A percentile compares a stretch with the other conserved stretches of the same genome.
Evolutionary conservation across 2,888 invertebrate species (phyloP).

Genomic region (Meandrusa payeni): DNA sequence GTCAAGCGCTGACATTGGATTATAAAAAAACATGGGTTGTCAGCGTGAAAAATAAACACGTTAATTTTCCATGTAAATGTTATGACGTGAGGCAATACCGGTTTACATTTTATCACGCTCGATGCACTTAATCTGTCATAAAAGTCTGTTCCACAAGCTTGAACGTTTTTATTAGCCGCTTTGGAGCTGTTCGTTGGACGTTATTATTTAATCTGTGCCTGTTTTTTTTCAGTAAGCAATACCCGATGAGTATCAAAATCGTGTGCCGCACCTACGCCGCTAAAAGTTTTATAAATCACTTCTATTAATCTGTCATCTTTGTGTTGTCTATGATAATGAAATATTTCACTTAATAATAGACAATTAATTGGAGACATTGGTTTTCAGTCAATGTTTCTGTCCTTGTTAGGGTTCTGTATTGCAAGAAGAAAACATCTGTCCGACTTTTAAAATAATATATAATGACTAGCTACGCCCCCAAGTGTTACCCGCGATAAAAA

Average conservation of each 20-base stretch:
- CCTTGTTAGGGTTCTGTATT: no score
- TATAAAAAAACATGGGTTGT: no score
- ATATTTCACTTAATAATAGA: not conserved
- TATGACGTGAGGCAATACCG: not conserved
- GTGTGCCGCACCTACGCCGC: not conserved
- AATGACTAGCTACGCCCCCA: no score
- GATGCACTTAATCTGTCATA: slow-evolving; percentile 18
- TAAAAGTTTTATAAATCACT: slow-evolving; percentile 2
- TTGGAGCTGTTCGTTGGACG: no score
- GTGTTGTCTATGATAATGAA: not conserved
- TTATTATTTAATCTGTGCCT: no score
- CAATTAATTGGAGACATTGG: not conserved
- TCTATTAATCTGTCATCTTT: not conserved
- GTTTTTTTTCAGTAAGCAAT: no score
- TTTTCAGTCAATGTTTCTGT: no score
- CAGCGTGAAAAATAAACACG: slow-evolving; percentile 4
- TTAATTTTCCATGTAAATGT: slow-evolving; percentile 5
- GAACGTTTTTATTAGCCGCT: slow-evolving; percentile 2
- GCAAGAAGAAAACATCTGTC: no score
- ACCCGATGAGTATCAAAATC: no score
- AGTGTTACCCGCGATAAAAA: no score
- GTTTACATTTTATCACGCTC: not conserved
- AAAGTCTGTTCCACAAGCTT: slow-evolving; percentile 11
- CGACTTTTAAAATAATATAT: no score
- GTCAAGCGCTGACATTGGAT: no score